These are phyloP conservation scores for Oxyteleia sp. DNA, from an alignment of 2,888 invertebrate species.

Conservation along the genomic window DNA sequence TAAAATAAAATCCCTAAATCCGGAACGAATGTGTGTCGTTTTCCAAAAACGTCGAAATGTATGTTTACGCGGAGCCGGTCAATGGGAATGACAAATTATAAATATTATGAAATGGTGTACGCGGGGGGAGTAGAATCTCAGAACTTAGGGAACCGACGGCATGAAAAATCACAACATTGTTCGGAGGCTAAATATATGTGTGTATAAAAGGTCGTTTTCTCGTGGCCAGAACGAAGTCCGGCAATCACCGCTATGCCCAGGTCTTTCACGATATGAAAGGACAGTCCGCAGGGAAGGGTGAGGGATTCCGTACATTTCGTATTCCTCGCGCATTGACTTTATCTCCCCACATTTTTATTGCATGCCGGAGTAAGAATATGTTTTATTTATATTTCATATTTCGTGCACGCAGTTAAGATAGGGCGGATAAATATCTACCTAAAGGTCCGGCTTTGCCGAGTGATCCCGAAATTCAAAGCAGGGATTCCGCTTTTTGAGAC, in stretches of 20 bases:
- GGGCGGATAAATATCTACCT: conserved; percentile 76
- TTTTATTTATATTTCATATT: conserved; percentile 88
- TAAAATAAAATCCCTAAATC: conserved; percentile 8
- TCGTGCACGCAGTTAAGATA: conserved; percentile 80
- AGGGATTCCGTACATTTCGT: conserved; percentile 82
- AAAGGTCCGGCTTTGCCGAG: no score
- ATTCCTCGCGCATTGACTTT: conserved; percentile 86
- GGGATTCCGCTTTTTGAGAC: no score
- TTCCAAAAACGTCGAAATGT: conserved; percentile 20
- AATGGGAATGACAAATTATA: conserved; percentile 78
- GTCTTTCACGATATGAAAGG: conserved; percentile 73
- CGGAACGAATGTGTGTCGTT: conserved; percentile 22
- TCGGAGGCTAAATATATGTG: conserved; percentile 70
- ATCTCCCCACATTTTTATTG: conserved; percentile 86
- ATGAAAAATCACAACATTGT: conserved; percentile 81
- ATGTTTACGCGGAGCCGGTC: conserved; percentile 41
- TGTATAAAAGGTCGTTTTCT: conserved; percentile 73
- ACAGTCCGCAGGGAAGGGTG: conserved; percentile 64
- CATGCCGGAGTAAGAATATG: conserved; percentile 85
- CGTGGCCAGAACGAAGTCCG: conserved; percentile 76
- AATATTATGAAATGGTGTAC: conserved; percentile 76
- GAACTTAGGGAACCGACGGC: conserved; percentile 74
- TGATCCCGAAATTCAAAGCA: no score
- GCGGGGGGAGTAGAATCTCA: conserved; percentile 44
- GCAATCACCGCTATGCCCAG: conserved; percentile 77